phyloP scores from a whole-genome alignment of 2,797 vertebrate genomes.

The Simalia tracyae region DNA sequence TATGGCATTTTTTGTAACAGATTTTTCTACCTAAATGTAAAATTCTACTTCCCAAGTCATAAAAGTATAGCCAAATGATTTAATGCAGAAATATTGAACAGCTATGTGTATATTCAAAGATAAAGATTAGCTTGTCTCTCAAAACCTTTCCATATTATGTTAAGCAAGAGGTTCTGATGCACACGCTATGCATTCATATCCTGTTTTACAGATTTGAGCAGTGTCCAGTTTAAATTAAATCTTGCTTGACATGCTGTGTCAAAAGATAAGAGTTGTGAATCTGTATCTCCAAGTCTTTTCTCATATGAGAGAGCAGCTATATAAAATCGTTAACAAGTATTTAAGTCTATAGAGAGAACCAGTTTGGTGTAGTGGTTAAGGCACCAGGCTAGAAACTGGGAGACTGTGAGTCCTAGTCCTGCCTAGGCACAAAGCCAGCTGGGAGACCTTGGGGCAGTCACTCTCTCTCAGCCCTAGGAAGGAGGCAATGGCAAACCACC shows the following conservation, averaged over 20 bases:
- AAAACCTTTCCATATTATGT: background rate
- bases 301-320: slow-evolving; percentile 40
- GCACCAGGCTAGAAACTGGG: no score
- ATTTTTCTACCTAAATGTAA: background rate
- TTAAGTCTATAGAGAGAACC: slow-evolving; percentile 35
- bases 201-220: background rate
- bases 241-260: background rate
- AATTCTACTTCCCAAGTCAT: background rate
- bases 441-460: no score
- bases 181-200: background rate
- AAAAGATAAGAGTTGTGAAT: background rate
- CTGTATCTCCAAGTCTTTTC: slow-evolving; percentile 18
- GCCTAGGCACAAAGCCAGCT: no score
- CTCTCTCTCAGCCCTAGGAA: no score
- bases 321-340: slow-evolving; percentile 39
- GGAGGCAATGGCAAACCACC: no score
- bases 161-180: background rate
- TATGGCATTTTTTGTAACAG: background rate
- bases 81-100: background rate
- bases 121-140: background rate
- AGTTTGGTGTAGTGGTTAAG: no score
- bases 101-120: background rate
- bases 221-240: background rate
- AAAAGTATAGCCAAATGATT: background rate
- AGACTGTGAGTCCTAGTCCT: no score